Percentiles rank a stretch among this genome's conserved stretches.
Conservation (phyloP, 2,797 vertebrate genomes). For the Diplodus sargus region DNA sequence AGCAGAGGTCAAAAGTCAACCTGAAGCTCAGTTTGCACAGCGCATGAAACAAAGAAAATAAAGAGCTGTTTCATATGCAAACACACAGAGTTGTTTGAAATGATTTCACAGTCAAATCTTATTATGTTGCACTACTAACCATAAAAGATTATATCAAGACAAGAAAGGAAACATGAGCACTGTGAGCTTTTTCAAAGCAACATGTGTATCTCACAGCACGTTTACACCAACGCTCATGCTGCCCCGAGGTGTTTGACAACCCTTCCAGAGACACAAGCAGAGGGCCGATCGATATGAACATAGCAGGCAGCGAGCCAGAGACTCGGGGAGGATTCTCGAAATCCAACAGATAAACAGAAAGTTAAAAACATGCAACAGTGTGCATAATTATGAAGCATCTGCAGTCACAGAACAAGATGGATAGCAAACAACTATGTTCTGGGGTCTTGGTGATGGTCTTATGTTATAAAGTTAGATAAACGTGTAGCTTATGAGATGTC, state of each 20-base stretch:
- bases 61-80: slow-evolving; percentile 15
- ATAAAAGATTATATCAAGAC: slow-evolving; percentile 28
- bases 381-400: slow-evolving; percentile 27
- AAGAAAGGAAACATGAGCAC: slow-evolving; percentile 29
- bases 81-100: not conserved
- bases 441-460: not conserved
- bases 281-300: slow-evolving; percentile 58
- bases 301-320: slow-evolving; percentile 44
- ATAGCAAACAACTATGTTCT: not conserved
- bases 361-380: slow-evolving; percentile 19
- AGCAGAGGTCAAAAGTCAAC: slow-evolving; percentile 34
- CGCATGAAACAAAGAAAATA: slow-evolving; percentile 16
- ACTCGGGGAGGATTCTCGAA: slow-evolving; percentile 29
- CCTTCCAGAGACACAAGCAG: slow-evolving; percentile 52
- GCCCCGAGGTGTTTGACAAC: slow-evolving; percentile 52
- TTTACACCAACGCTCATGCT: slow-evolving; percentile 30
- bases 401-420: slow-evolving; percentile 14
- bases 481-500: not conserved
- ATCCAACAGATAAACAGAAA: slow-evolving; percentile 47
- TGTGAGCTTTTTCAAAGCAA: slow-evolving; percentile 37
- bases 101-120: slow-evolving; percentile 15
- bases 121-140: not conserved
- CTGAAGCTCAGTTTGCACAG: slow-evolving; percentile 20
- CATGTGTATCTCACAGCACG: slow-evolving; percentile 57
- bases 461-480: not conserved